Evolutionary conservation across 1,140 invertebrate genomes (phyloP).

Genomic region (Periplaneta americana): DNA sequence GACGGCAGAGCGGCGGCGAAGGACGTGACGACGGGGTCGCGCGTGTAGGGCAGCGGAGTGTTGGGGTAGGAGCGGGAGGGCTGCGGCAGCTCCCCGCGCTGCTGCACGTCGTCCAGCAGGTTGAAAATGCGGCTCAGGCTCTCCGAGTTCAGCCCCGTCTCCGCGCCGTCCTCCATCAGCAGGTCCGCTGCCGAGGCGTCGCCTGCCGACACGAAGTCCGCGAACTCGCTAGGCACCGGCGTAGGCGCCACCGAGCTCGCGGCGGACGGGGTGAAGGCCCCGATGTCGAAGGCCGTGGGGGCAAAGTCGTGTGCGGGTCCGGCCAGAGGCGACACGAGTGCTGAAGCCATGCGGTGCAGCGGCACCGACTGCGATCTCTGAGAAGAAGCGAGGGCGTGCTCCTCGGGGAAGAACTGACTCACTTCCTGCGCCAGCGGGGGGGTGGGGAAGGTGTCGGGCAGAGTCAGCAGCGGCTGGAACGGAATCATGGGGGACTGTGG

Average conservation of each 20-base stretch:
- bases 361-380: conserved; percentile 71
- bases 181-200: conserved; percentile 43
- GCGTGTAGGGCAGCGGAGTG: conserved; percentile 34
- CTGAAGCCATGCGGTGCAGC: conserved; percentile 51
- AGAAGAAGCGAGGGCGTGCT: conserved; percentile 25
- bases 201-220: conserved; percentile 54
- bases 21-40: conserved; percentile 23
- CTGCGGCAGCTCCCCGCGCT: conserved; percentile 30
- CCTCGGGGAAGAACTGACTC: conserved; percentile 41
- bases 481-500: conserved; percentile 18
- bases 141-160: conserved; percentile 35
- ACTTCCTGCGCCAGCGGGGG: conserved; percentile 45
- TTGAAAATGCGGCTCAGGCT: conserved; percentile 40
- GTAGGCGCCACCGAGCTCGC: conserved; percentile 60
- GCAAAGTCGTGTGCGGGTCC: conserved; percentile 39
- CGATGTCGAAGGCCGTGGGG: conserved; percentile 31
- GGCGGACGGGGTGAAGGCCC: conserved; percentile 44
- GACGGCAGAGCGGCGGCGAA: conserved; percentile 25
- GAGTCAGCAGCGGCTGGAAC: conserved; percentile 29
- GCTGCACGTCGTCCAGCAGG: conserved; percentile 34
- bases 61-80: conserved; percentile 41
- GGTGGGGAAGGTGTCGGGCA: conserved; percentile 35
- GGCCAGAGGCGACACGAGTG: conserved; percentile 35
- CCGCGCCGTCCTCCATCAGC: conserved; percentile 30
- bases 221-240: conserved; percentile 62